A percentile compares a stretch with the other conserved stretches of the same genome.
Conservation (phyloP, 1,140 invertebrate species). For the Drosophila arawakana region DNA sequence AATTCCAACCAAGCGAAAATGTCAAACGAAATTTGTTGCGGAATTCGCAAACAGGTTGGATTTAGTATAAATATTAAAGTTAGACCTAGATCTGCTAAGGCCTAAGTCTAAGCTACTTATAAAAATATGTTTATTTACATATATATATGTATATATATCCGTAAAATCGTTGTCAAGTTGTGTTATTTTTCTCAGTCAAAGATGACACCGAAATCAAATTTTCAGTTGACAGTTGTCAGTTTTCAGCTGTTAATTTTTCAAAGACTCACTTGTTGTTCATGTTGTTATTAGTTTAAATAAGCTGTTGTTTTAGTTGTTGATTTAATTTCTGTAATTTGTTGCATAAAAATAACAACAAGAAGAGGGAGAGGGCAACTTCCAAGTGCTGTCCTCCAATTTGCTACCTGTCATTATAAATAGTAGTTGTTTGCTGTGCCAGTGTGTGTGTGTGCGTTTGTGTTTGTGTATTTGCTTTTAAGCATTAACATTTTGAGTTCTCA, state of each 20-base stretch:
- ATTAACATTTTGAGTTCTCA: constrained; percentile 79
- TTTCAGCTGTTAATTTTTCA: constrained; percentile 2
- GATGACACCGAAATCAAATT: background rate
- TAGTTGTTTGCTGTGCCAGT: constrained; percentile 26
- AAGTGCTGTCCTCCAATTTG: constrained; percentile 28
- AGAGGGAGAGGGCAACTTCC: constrained; percentile 21
- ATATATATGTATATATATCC: constrained; percentile 13
- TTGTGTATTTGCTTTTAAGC: constrained; percentile 55
- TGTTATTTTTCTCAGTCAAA: background rate
- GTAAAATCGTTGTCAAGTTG: constrained; percentile 24
- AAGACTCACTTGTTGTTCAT: constrained; percentile 32
- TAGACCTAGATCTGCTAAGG: background rate
- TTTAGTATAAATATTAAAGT: constrained; percentile 2
- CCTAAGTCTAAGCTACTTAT: constrained; percentile 12
- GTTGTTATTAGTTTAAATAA: constrained; percentile 47
- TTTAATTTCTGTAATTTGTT: constrained; percentile 69
- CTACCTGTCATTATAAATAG: constrained; percentile 49
- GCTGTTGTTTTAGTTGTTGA: constrained; percentile 47
- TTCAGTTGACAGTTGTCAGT: no score
- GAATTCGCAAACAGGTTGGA: constrained; percentile 7
- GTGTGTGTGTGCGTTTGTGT: constrained; percentile 27
- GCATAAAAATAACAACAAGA: constrained; percentile 49
- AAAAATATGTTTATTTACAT: background rate
- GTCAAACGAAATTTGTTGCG: constrained; percentile 11
- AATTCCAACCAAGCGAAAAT: constrained; percentile 14